Evolutionary conservation across 2,888 invertebrate species (phyloP).

Genomic region (Rutpela maculata): DNA sequence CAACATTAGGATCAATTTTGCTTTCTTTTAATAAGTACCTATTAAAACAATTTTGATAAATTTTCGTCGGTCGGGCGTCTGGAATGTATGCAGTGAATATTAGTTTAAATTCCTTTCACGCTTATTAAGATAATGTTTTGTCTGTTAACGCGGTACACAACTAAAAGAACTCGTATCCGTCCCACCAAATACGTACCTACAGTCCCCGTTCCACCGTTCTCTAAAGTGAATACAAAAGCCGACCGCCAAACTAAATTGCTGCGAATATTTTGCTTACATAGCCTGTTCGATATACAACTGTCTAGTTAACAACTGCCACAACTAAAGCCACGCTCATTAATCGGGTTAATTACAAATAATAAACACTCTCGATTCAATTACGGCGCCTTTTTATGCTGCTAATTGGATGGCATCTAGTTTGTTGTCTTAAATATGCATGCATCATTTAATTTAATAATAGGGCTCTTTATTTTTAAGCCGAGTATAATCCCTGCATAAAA

Average conservation of each 20-base stretch:
- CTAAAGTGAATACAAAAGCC: background rate
- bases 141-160: background rate
- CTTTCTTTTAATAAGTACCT: no score
- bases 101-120: conserved; percentile 2
- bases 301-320: conserved; percentile 28
- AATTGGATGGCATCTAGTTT: conserved; percentile 50
- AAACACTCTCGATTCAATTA: conserved; percentile 54
- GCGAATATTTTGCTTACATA: conserved; percentile 26
- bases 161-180: background rate
- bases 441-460: conserved; percentile 46
- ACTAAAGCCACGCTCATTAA: conserved; percentile 46
- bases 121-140: background rate
- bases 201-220: conserved; percentile 6
- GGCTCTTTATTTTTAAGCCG: conserved; percentile 32
- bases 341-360: conserved; percentile 53
- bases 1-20: no score
- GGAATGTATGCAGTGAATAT: background rate
- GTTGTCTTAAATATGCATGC: conserved; percentile 44
- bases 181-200: background rate
- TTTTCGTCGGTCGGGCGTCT: background rate
- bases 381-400: conserved; percentile 46
- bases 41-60: no score
- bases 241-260: conserved; percentile 33
- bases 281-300: conserved; percentile 30
- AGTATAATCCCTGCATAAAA: conserved; percentile 26